Evolutionary conservation across 2,888 invertebrate genomes (phyloP).

Genomic region (Sipha maydis): DNA sequence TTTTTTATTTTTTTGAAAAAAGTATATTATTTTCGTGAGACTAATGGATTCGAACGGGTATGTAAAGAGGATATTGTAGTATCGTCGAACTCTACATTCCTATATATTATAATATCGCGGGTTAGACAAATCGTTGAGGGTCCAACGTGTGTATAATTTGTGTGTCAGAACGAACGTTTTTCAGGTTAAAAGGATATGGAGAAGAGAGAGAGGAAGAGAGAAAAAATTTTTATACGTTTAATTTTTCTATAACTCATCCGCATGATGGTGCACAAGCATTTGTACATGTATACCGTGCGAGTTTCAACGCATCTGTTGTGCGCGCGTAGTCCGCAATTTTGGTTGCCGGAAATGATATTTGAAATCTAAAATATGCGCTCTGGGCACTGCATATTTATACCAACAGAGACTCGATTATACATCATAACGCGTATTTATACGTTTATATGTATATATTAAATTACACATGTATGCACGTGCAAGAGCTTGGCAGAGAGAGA

Average conservation of each 20-base stretch:
- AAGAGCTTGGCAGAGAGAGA: too few species aligned
- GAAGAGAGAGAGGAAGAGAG: not conserved
- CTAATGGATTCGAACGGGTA: conserved; percentile 37
- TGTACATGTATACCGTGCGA: not conserved
- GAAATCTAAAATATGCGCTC: not conserved
- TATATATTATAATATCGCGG: conserved; percentile 15
- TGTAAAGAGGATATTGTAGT: not conserved
- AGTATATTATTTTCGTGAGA: conserved; percentile 31
- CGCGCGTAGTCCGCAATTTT: not conserved
- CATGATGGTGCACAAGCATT: not conserved
- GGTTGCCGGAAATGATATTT: not conserved
- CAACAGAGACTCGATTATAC: not conserved
- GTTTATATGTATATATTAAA: not conserved
- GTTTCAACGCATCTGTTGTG: not conserved
- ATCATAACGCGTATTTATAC: not conserved
- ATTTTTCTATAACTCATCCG: not conserved
- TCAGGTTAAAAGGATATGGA: not conserved
- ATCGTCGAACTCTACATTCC: not conserved
- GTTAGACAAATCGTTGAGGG: not conserved
- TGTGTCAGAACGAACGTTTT: conserved; percentile 8
- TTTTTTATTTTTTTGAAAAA: not conserved
- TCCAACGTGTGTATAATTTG: conserved; percentile 37
- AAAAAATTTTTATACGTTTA: not conserved
- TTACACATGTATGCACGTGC: too few species aligned
- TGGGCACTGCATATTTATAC: not conserved